Evolutionary conservation across 2,888 invertebrate species (phyloP).

Genomic region (Acanthacorydalis orientalis): DNA sequence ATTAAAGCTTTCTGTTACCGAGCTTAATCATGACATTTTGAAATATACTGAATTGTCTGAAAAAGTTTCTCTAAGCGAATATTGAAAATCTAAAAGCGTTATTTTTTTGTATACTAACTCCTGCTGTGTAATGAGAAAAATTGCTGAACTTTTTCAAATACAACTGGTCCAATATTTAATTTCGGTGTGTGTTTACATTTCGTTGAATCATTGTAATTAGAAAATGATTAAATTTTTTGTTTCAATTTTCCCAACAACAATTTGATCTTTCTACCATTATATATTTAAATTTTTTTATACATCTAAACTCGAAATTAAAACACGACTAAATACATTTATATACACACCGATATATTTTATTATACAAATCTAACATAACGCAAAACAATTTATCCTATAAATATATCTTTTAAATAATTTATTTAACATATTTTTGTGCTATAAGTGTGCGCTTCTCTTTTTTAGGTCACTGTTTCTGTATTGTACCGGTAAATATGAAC

Average conservation of each 20-base stretch:
- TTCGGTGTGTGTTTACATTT: no score
- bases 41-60: not conserved
- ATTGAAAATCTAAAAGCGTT: no score
- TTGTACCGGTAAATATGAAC: not conserved
- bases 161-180: no score
- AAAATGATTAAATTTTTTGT: not conserved
- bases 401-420: not conserved
- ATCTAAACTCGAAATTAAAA: not conserved
- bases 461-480: not conserved
- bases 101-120: no score
- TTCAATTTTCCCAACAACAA: not conserved
- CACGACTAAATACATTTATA: not conserved
- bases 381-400: not conserved
- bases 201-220: not conserved
- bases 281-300: not conserved
- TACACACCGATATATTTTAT: not conserved
- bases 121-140: no score
- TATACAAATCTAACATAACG: not conserved
- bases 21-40: not conserved
- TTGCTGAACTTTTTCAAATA: no score
- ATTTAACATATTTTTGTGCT: not conserved
- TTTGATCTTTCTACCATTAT: not conserved
- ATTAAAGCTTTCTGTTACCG: slow-evolving; percentile 5
- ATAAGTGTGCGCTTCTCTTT: not conserved
- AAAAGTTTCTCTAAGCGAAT: no score